Evolutionary conservation across 2,888 invertebrate genomes (phyloP), one percentile per base, ranked within the genome.

Genomic region (Nemotelus nigrinus): DNA sequence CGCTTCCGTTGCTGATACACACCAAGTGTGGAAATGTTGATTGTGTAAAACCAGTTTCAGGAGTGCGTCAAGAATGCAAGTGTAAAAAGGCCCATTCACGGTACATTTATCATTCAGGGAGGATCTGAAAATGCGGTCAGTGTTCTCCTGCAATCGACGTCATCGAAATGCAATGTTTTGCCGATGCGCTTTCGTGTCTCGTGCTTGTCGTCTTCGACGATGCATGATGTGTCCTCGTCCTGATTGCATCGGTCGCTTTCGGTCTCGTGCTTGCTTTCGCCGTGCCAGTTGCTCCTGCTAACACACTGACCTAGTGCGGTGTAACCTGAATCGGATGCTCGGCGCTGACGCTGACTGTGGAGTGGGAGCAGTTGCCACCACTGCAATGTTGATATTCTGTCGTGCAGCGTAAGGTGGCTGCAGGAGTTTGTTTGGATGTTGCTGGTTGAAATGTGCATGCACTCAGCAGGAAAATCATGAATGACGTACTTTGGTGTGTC

Each of bases 221-320:
- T 41, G 43, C 50, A 43, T 7, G 41, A 55, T 53, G 3, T 7
- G 44, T 53, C 75, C 50, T 39, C n/a, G 71, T 41, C 48, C 64
- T 44, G 41, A 58, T 76, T 76, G 70, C 70, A 70, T 55, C 70
- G 70, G 50, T 10, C 25, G 8, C 25, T 39, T 53, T 70, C 70
- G 70, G 70, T 39, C n/a, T 43, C 43, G 7, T 68, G 41, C 6
- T 48, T 74, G 60, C 41, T 48, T 74, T n/a, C 39, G 63, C 43
- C 41, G 60, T 41, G 74, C 25, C 77, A 77, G 57, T 53, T 47
- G 70, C 6, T 79, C 82, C 83, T 84, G 83, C 83, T 85, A 86
- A 85, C 86, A 86, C 85, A 86, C 83, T 86, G 86, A 86, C 86
- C 86, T 85, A 86, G 80, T 82, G 81, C 77, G 64, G 74, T 70